Percentiles rank a stretch among this genome's conserved stretches.
Evolutionary conservation across 2,113 vertebrate genomes (phyloP).

Genomic region (Cheilinus undulatus): DNA sequence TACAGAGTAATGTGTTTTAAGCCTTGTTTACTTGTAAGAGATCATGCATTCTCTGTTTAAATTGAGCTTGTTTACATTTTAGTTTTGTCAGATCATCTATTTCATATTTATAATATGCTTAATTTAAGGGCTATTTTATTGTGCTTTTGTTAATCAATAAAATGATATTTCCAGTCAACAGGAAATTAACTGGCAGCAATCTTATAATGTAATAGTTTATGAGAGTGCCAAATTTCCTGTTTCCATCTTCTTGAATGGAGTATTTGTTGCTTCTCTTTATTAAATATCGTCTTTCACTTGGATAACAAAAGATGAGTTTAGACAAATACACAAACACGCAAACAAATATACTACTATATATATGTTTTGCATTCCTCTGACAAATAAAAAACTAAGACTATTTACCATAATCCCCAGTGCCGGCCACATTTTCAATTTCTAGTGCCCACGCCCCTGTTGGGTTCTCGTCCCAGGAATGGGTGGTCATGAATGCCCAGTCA

Average conservation of each 20-base stretch:
- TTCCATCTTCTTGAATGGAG: not conserved
- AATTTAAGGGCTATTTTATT: not conserved
- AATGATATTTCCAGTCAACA: not conserved
- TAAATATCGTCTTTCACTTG: not conserved
- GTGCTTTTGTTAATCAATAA: not conserved
- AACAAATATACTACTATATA: not conserved
- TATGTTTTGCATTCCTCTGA: not conserved
- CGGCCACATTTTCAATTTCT: conserved; percentile 93
- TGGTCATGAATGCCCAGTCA: conserved; percentile 99
- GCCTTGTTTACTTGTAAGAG: no score
- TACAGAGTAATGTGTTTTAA: no score
- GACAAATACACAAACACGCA: not conserved
- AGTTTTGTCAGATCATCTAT: no score
- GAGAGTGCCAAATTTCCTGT: not conserved
- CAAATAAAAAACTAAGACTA: not conserved
- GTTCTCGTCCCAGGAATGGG: conserved; percentile 97
- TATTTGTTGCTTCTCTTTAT: not conserved
- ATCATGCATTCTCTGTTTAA: no score
- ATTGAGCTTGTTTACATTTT: no score
- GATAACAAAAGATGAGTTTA: not conserved
- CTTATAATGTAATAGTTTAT: not conserved
- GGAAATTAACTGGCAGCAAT: not conserved
- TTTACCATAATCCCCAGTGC: conserved; percentile 93
- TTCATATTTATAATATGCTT: no score
- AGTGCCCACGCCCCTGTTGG: conserved; percentile 91